Conservation (phyloP, 2,797 vertebrate genomes). For the Sebastes kiyomatsui region DNA sequence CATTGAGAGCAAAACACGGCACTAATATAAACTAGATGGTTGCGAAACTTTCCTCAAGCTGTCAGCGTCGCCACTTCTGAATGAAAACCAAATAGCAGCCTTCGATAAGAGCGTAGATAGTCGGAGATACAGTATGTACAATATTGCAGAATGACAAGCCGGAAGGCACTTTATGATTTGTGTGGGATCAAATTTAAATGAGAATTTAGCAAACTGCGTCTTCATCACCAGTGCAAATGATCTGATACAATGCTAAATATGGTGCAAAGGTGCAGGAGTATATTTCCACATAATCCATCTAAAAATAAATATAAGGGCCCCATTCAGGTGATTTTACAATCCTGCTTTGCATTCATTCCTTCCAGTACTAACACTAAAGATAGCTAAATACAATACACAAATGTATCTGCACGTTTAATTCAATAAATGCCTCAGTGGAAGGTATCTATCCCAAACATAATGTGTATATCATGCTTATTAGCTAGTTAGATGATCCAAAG, state of each 20-base stretch:
- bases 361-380: constrained; percentile 12
- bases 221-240: constrained; percentile 28
- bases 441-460: not conserved
- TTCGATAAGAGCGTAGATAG: constrained; percentile 16
- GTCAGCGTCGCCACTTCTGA: constrained; percentile 38
- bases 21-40: constrained; percentile 50
- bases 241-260: constrained; percentile 26
- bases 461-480: constrained; percentile 9
- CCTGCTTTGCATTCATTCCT: constrained; percentile 16
- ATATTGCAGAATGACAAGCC: constrained; percentile 73
- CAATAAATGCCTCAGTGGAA: not conserved
- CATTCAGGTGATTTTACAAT: constrained; percentile 18
- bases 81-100: constrained; percentile 48
- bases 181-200: constrained; percentile 52
- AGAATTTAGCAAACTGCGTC: constrained; percentile 47
- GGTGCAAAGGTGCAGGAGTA: constrained; percentile 43
- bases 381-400: constrained; percentile 17
- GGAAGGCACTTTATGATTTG: constrained; percentile 79
- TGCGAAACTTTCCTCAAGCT: constrained; percentile 52
- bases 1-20: constrained; percentile 56
- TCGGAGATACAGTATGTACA: constrained; percentile 50
- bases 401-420: not conserved
- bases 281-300: constrained; percentile 1
- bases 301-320: constrained; percentile 20
- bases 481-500: constrained; percentile 8